Evolutionary conservation across 2,797 vertebrate genomes (phyloP).

Genomic region (Loriculus beryllinus): DNA sequence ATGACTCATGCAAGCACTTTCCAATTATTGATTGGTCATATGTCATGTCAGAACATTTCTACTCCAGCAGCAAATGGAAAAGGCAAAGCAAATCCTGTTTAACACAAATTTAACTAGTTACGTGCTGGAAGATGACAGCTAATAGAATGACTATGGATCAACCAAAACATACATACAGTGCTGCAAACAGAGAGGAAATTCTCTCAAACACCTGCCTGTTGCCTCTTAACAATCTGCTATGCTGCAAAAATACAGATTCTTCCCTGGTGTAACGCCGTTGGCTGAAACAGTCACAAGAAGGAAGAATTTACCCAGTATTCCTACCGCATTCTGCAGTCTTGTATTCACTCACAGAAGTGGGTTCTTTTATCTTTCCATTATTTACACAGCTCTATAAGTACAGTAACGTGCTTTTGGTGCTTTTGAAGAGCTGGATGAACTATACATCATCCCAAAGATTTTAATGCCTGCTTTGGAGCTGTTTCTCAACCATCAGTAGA

Average conservation of each 20-base stretch:
- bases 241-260: not conserved
- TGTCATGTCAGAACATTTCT: conserved; percentile 30
- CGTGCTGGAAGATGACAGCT: not conserved
- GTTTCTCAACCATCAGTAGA: not conserved
- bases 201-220: not conserved
- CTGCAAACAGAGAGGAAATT: not conserved
- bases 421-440: not conserved
- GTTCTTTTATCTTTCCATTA: not conserved
- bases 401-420: not conserved
- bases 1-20: conserved; percentile 23
- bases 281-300: not conserved
- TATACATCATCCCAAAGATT: not conserved
- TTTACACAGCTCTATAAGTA: not conserved
- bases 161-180: not conserved
- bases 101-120: conserved; percentile 10
- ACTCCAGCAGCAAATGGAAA: conserved; percentile 36
- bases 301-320: not conserved
- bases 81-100: conserved; percentile 19
- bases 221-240: not conserved
- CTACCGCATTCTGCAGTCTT: not conserved
- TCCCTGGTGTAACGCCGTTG: not conserved
- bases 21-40: conserved; percentile 9
- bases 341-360: not conserved
- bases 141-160: not conserved
- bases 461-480: not conserved